Base-by-base conservation (phyloP, 2,888 invertebrate species). In the Ditula angustiorana region DNA sequence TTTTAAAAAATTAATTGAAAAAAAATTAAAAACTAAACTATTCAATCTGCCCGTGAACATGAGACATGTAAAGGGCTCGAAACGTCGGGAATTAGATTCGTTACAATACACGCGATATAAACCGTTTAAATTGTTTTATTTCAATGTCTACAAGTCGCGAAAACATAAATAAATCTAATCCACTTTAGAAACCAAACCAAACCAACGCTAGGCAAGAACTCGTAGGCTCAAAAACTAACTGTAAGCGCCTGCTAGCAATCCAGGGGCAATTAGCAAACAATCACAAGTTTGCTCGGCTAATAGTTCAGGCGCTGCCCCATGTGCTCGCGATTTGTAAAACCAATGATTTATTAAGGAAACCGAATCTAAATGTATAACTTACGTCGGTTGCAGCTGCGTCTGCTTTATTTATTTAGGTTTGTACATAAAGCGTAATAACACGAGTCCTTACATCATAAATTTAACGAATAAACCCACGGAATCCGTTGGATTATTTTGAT, bases 201-300 rank as follows among this genome's bases (percentile, higher is more conserved):
- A 47, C 10, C 33, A 8, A 33, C 7, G n/a, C 16, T 26, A 8
- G 2, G 33, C 55, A 63, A 59, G 63, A 64, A 66, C 59, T 37
- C 28, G 30, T 53, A 66, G 53, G 44, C 55, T 28, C 21, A 37
- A 16, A 41, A 35, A 62, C 28, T 49, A 47, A 46, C 5, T 23
- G 10, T 10, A 11, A 24, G 59, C 67, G 70, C 70, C 71, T 67
- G 66, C 53, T 23, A 35, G 41, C 35, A 63, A 68, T 47, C 58
- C 62, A 30, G 44, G 7, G 65, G 71, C 74, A 75, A 79, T 73
- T 69, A 71, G 61, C 69, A 55, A 61, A 61, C 53, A 73, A 76
- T 72, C 73, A 74, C 72, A 78, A 78, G 76, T 78, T 80, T 75
- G 79, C 80, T 71, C 35, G 66, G 71, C 72, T 72, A 74, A 77